Conservation (phyloP, 2,113 vertebrate species). For the human region DNA sequence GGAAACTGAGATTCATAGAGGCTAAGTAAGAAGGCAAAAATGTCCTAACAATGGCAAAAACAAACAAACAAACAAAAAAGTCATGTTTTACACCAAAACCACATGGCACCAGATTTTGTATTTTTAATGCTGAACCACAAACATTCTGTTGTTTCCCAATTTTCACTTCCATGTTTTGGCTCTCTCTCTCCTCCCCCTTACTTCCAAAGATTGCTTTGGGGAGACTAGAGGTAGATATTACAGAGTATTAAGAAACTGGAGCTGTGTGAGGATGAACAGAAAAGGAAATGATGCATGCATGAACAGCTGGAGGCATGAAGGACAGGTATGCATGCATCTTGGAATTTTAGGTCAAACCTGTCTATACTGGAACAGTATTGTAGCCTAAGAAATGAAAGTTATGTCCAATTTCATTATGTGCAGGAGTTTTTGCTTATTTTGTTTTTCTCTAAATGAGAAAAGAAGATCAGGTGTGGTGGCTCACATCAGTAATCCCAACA, state of each 20-base stretch:
- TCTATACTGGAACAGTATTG: not conserved
- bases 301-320: not conserved
- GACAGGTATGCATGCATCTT: not conserved
- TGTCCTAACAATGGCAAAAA: not conserved
- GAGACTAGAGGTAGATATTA: not conserved
- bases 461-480: not conserved
- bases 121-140: not conserved
- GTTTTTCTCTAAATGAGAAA: not conserved
- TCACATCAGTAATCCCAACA: no score
- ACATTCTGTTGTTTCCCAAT: not conserved
- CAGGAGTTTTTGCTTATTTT: not conserved
- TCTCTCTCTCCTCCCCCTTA: rapidly evolving
- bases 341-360: not conserved
- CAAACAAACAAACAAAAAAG: not conserved
- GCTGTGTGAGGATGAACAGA: not conserved
- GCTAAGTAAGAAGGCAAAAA: not conserved
- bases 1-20: not conserved
- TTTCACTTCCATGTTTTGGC: not conserved
- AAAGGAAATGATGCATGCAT: not conserved
- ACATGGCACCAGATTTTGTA: not conserved
- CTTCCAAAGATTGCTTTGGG: not conserved
- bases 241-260: not conserved
- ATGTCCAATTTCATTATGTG: not conserved
- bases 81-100: no score
- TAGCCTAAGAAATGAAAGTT: not conserved